Base-by-base conservation (phyloP, 2,888 invertebrate genomes). In the Amblyteles armatorius region DNA sequence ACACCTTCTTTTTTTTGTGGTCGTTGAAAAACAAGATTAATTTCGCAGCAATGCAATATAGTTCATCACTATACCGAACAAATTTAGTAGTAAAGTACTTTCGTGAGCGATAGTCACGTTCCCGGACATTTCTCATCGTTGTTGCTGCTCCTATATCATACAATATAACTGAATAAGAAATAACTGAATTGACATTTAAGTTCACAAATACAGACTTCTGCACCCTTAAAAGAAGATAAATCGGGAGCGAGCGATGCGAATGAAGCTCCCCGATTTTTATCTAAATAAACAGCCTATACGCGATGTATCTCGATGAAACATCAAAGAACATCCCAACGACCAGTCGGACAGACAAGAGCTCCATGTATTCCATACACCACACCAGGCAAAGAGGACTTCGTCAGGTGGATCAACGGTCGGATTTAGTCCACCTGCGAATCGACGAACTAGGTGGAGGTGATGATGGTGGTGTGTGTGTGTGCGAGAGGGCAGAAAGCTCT, bases 371-470 rank as follows among this genome's bases (percentile, higher is more conserved):
- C 26, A 63, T 26, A 36, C 50, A n/a, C 63, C 52, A n/a, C 6
- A 63, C n/a, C 60, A 29, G 44, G 55, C 13, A 67, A 36, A 52
- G 67, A 6, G 19, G 16, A 6, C 33, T 33, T 36, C 55, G 84
- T 80, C 84, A 77, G 80, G 76, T 72, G 72, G 67, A 80, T 72
- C 19, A 65, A 33, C 52, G 69, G 48, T 44, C 48, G 63, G 55
- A 57, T 69, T 74, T 69, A 65, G 86, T 84, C 88, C 63, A 89
- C 88, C 89, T 89, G 88, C 86, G 79, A 79, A 69, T 71, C 76
- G 71, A 52, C 52, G 69, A 68, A 79, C 82, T 77, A 52, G 57
- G 5, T 26, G 44, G 73, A 67, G 55, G 9, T 26, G 48, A 29
- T 40, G 72, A 63, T 50, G 60, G 5, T 48, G 3, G 40, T 77